These are phyloP conservation scores for Amyelois transitella DNA, from an alignment of 1,140 invertebrate species.

Conservation along the genomic window DNA sequence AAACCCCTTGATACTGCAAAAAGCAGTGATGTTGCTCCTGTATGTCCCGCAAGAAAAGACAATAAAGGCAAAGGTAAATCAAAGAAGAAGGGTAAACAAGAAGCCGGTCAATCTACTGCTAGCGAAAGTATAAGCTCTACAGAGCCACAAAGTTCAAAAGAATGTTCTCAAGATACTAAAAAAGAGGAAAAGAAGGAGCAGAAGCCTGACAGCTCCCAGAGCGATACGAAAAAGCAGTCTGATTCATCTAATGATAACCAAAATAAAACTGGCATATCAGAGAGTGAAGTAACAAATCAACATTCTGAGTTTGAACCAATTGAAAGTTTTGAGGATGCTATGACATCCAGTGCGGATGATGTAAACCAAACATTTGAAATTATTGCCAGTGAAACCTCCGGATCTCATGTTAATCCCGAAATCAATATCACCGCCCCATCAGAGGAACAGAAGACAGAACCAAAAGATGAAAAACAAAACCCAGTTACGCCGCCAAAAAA, in stretches of 20 bases:
- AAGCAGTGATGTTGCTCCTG: conserved; percentile 18
- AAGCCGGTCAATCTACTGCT: conserved; percentile 12
- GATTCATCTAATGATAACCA: background rate
- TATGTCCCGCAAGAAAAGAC: conserved; percentile 47
- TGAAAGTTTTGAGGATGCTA: conserved; percentile 64
- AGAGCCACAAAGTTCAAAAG: conserved; percentile 9
- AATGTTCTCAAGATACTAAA: conserved; percentile 30
- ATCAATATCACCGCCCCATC: conserved; percentile 51
- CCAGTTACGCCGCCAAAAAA: conserved; percentile 71
- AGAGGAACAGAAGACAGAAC: conserved; percentile 33
- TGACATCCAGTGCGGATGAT: conserved; percentile 58
- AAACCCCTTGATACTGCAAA: background rate
- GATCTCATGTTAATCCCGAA: conserved; percentile 35
- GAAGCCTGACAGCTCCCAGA: conserved; percentile 26
- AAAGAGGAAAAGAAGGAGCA: conserved; percentile 35
- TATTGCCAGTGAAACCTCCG: conserved; percentile 39
- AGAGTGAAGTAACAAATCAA: conserved; percentile 1
- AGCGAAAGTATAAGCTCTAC: conserved; percentile 8
- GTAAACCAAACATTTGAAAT: conserved; percentile 65
- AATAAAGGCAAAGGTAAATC: conserved; percentile 53
- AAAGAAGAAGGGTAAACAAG: conserved; percentile 53
- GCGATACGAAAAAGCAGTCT: conserved; percentile 46
- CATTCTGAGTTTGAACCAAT: conserved; percentile 43
- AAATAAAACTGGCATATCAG: background rate
- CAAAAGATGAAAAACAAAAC: conserved; percentile 34